Evolutionary conservation across 2,113 vertebrate genomes (phyloP), one percentile per base, ranked within the genome.

Genomic region (Corythornis vintsioides): DNA sequence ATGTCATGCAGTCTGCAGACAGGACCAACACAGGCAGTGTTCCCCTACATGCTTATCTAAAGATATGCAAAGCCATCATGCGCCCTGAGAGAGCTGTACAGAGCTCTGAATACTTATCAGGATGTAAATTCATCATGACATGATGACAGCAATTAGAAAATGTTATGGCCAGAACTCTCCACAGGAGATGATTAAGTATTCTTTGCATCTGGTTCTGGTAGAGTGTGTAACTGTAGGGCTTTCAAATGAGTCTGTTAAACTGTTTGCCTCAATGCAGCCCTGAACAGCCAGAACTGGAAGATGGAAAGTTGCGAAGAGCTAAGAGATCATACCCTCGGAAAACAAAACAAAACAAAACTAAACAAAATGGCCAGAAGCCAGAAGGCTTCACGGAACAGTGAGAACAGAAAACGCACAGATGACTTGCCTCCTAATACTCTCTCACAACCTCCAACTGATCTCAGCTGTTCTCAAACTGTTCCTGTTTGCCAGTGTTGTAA

Each of bases 11-110:
- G 56, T 19, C 60, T 59, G 35, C 35, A 69, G 31, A 52, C 11
- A 64, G 28, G 16, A 60, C 9, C 67, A 65, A 31, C 35, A 38
- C 3, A 56, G 24, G 13, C 29, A 69, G 12, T 3, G 4, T 38
- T 64, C 10, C 28, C 25, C 35, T 5, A 3, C 13, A 4, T 63
- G 17, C 24, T 69, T 42, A 21, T 20, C 22, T 14, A 8, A 64
- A 33, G 56, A 67, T 38, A 60, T 10, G 9, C 18, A 59, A 35
- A 88, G 33, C 16, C 38, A 76, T 21, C 17, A 40, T 8, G 48
- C 0, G 1, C 4, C 40, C 6, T 2, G 1, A 18, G 29, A 70
- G 18, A 73, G 29, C n/a, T 69, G 40, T 29, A 40, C n/a, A 60
- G 63, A 33, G 10, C 8, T 69, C 52, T 76, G 63, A 40, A 57